Conservation (phyloP, 2,113 vertebrate species). For the Hypanus sabinus region DNA sequence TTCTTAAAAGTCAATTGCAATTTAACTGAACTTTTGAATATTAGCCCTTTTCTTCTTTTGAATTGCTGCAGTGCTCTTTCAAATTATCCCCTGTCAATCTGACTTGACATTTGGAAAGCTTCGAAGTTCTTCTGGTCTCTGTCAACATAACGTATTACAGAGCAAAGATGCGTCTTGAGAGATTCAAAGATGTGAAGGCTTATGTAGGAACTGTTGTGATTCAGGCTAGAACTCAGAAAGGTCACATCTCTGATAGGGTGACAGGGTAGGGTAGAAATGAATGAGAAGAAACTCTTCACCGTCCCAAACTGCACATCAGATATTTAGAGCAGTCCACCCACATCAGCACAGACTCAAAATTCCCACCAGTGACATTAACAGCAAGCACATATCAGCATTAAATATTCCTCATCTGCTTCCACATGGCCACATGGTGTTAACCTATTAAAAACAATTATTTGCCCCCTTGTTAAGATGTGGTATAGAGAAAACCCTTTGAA, state of each 20-base stretch:
- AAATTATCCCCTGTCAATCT: conserved; percentile 25
- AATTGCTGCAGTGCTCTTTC: not conserved
- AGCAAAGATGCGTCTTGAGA: not conserved
- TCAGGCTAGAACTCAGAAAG: not conserved
- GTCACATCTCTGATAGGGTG: not conserved
- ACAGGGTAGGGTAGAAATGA: not conserved
- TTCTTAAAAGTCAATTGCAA: not conserved
- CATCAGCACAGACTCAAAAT: not conserved
- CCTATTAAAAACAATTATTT: not conserved
- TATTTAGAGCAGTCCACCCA: not conserved
- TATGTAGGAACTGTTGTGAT: not conserved
- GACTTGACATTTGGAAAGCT: conserved; percentile 29
- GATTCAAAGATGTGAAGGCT: not conserved
- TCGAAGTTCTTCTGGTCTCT: not conserved
- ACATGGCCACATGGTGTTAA: not conserved
- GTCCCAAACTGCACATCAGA: not conserved
- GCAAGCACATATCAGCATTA: not conserved
- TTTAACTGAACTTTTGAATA: conserved; percentile 12
- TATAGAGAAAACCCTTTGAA: not conserved
- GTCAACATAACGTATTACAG: conserved; percentile 13
- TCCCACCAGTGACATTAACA: not conserved
- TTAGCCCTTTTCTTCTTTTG: not conserved
- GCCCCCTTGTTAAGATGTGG: not conserved
- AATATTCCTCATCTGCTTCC: not conserved
- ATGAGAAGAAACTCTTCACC: not conserved